phyloP scores from a whole-genome alignment of 2,797 vertebrate genomes.

The Okamejei kenojei region DNA sequence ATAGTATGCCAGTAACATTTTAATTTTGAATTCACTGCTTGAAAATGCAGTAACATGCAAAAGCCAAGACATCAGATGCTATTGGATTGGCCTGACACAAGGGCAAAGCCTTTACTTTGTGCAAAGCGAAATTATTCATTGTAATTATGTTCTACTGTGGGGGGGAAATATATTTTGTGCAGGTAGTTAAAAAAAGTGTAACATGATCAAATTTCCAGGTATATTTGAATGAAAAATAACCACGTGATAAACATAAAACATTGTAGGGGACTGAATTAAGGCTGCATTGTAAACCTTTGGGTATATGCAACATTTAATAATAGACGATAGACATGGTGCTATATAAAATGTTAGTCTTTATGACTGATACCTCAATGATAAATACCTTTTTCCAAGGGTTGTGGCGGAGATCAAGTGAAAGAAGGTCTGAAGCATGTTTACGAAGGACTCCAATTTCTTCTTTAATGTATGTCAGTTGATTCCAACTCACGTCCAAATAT shows the following conservation, averaged over 20 bases:
- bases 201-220: too few species aligned
- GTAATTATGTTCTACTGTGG: too few species aligned
- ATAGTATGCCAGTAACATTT: too few species aligned
- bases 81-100: too few species aligned
- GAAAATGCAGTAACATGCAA: too few species aligned
- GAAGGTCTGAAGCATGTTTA: conserved; percentile 59
- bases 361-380: background rate
- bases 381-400: conserved; percentile 68
- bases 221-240: background rate
- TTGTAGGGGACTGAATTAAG: background rate
- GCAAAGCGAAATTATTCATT: too few species aligned
- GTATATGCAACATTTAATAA: background rate
- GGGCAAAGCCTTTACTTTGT: too few species aligned
- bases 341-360: background rate
- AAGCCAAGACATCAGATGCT: too few species aligned
- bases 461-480: conserved; percentile 61
- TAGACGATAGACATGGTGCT: too few species aligned
- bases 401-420: conserved; percentile 61
- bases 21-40: too few species aligned
- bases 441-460: conserved; percentile 59
- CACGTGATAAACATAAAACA: background rate
- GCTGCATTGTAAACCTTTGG: background rate
- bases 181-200: too few species aligned
- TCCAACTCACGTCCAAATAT: conserved; percentile 72
- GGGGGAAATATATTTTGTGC: too few species aligned